Evolutionary conservation across 1,140 invertebrate genomes (phyloP).

Genomic region (Calephelis virginiensis): DNA sequence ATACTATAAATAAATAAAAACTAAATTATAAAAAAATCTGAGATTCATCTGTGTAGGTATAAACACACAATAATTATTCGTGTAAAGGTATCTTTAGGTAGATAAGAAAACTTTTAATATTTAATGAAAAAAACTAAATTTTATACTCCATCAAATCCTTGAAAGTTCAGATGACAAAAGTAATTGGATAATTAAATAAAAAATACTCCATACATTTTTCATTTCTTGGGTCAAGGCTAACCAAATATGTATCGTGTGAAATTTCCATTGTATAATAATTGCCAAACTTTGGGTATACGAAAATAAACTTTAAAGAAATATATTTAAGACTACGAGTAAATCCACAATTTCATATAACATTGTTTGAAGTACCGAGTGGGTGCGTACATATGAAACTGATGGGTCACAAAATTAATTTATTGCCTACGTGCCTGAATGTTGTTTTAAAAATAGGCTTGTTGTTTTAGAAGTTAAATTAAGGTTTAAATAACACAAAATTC

Average conservation of each 20-base stretch:
- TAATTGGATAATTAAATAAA: not conserved
- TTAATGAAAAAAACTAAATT: too few relatives aligned
- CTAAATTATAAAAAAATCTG: too few relatives aligned
- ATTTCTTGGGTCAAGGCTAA: constrained; percentile 14
- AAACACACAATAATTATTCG: too few relatives aligned
- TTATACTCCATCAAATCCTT: not conserved
- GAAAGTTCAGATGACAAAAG: constrained; percentile 1
- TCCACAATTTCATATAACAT: not conserved
- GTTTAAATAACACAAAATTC: not conserved
- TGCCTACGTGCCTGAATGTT: constrained; percentile 7
- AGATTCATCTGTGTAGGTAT: too few relatives aligned
- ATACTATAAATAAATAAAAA: too few relatives aligned
- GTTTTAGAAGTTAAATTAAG: not conserved
- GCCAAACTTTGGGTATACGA: not conserved
- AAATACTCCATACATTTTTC: constrained; percentile 6
- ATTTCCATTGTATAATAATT: constrained; percentile 1
- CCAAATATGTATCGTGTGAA: constrained; percentile 14
- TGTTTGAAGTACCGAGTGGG: constrained; percentile 19
- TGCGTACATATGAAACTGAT: constrained; percentile 26
- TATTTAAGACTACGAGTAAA: not conserved
- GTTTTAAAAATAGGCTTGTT: constrained; percentile 17
- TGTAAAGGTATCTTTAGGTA: too few relatives aligned
- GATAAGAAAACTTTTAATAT: too few relatives aligned
- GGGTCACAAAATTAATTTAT: constrained; percentile 29
- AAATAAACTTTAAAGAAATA: not conserved